phyloP scores from a whole-genome alignment of 2,888 invertebrate genomes.

The Celastrina argiolus region DNA sequence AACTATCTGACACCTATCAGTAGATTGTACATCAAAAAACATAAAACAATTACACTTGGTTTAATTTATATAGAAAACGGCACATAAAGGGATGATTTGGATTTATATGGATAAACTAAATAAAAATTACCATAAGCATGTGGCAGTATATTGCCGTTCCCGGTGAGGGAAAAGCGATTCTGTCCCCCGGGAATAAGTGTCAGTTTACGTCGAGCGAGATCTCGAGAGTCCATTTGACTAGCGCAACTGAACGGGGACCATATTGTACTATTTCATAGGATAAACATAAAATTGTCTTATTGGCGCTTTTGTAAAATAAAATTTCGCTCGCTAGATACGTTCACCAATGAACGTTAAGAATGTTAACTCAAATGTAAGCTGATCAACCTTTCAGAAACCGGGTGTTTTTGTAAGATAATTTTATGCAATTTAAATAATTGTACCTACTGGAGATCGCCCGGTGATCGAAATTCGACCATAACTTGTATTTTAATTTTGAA shows the following conservation, averaged over 20 bases:
- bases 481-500: no score
- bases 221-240: conserved; percentile 76
- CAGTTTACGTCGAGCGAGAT: conserved; percentile 50
- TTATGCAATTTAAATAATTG: no score
- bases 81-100: conserved; percentile 14
- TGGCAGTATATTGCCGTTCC: conserved; percentile 47
- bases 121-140: conserved; percentile 69
- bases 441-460: no score
- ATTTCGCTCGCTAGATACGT: no score
- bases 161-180: conserved; percentile 47
- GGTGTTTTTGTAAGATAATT: no score
- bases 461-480: no score
- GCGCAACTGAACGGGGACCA: conserved; percentile 54
- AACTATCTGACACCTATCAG: no score
- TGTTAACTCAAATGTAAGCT: no score
- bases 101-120: conserved; percentile 49
- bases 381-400: no score
- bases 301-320: neutral
- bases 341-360: no score
- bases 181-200: conserved; percentile 47
- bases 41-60: neutral
- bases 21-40: no score
- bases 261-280: conserved; percentile 30
- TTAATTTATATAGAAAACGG: conserved; percentile 15
- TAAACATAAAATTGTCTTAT: neutral